Evolutionary conservation across 2,888 invertebrate species (phyloP), one percentile per base, ranked within the genome.

Genomic region (Campoplex capitator): DNA sequence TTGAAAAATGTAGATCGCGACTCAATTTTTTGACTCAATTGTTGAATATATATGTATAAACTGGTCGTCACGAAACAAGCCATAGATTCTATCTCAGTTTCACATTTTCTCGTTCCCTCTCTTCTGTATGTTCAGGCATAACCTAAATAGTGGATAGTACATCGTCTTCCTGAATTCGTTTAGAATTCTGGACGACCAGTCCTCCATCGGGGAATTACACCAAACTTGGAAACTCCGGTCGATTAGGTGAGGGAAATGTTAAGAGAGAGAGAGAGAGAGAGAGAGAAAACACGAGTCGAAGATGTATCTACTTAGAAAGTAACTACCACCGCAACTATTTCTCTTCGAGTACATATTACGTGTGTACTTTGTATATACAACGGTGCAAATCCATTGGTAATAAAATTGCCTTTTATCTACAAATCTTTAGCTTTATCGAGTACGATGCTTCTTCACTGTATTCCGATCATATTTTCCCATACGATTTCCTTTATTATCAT

Each of bases 241-340:
- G 83, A 68, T 74, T 54, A 45, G 42, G 42, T 28, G 62, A 38
- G 54, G 45, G 32, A 42, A 23, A 28, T 56, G 62, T 4, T 1
- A 32, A 16, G 18, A 2, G 28, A 28, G 42, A 23, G 78, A 38
- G 38, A 3, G 38, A 38, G 38, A 11, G 62, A 32, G 18, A 0
- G 28, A 23, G 38, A 32, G 78, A n/a, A n/a, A n/a, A n/a, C 51
- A 67, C 58, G 51, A 74, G n/a, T 62, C 74, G 77, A 74, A 78
- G 74, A 84, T 84, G 84, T 84, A 79, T 45, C 84, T 75, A 84
- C 86, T 87, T 87, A 65, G 77, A 84, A 84, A 84, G 86, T 86
- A 86, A 67, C 77, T 70, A 45, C 65, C 38, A 56, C 70, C 70
- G 67, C 54, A 68, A 38, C 77, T 74, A 54, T 65, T 65, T 74